Conservation (phyloP, 2,888 invertebrate genomes). For the Zaprionus bogoriensis region DNA sequence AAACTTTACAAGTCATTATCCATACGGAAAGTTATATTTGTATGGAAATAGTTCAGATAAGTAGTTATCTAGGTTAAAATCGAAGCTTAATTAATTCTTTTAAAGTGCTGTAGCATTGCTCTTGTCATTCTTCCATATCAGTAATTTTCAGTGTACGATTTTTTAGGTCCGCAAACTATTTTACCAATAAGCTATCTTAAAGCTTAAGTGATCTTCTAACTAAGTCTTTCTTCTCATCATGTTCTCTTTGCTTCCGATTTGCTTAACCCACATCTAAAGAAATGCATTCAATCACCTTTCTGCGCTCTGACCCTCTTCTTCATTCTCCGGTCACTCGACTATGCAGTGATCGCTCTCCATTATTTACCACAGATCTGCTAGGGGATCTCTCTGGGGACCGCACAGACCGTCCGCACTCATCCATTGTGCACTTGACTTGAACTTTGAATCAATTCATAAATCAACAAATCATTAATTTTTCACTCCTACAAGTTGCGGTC, state of each 20-base stretch:
- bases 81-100: no score
- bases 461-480: conserved; percentile 81
- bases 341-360: conserved; percentile 31
- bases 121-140: no score
- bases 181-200: no score
- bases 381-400: conserved; percentile 44
- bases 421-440: conserved; percentile 80
- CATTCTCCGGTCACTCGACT: conserved; percentile 6
- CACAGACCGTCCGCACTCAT: conserved; percentile 50
- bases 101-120: no score
- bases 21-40: no score
- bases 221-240: no score
- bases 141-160: no score
- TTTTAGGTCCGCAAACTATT: no score
- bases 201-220: no score
- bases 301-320: neutral
- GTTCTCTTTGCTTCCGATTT: neutral
- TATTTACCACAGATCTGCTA: conserved; percentile 11
- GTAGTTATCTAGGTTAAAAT: no score
- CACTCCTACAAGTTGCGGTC: conserved; percentile 54
- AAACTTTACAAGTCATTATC: no score
- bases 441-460: conserved; percentile 80
- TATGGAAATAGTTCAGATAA: no score
- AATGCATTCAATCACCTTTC: neutral
- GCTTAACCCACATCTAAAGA: neutral